Conservation (phyloP, 2,113 vertebrate species). For the Hyperoodon ampullatus region DNA sequence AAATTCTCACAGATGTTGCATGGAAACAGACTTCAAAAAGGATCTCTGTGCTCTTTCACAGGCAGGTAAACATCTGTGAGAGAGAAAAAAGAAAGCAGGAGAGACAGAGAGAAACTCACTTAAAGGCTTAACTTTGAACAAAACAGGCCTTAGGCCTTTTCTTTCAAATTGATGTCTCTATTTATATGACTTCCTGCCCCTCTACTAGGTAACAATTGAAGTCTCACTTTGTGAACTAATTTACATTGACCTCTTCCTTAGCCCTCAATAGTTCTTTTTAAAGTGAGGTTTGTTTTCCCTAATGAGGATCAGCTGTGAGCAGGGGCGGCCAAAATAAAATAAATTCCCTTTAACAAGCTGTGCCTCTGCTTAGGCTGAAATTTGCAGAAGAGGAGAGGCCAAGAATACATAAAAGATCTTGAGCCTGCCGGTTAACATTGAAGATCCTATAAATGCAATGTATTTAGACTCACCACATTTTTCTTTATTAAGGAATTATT, state of each 20-base stretch:
- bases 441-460: neutral
- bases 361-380: neutral
- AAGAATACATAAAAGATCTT: neutral
- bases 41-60: conserved; percentile 29
- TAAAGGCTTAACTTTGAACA: conserved; percentile 52
- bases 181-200: conserved; percentile 42
- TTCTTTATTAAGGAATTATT: neutral
- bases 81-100: neutral
- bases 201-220: neutral
- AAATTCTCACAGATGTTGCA: conserved; percentile 74
- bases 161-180: conserved; percentile 59
- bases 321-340: neutral
- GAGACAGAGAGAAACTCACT: neutral
- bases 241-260: conserved; percentile 39
- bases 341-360: neutral
- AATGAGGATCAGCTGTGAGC: conserved; percentile 10
- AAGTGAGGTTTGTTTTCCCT: conserved; percentile 46
- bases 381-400: neutral
- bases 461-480: neutral
- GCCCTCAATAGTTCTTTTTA: conserved; percentile 4
- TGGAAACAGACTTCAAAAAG: conserved; percentile 75
- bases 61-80: conserved; percentile 75
- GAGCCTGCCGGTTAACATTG: neutral
- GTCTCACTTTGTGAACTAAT: conserved; percentile 47
- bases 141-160: conserved; percentile 35